phyloP scores from a whole-genome alignment of 2,113 vertebrate species.

The Phyllostomus discolor region DNA sequence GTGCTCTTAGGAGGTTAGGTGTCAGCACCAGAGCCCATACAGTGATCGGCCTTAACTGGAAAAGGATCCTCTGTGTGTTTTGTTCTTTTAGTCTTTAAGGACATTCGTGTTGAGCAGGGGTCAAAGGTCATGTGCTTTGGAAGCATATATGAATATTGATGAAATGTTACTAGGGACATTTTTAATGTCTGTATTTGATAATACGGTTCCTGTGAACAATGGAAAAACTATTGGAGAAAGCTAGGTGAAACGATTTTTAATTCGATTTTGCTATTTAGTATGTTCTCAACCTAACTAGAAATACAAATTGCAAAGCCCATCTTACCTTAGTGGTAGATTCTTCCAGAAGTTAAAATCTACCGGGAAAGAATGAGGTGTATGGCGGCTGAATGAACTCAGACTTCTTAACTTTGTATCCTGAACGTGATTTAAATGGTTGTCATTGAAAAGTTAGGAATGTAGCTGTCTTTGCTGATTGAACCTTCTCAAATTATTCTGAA shows the following conservation, averaged over 20 bases:
- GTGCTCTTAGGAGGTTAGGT: constrained; percentile 22
- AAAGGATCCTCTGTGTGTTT: neutral
- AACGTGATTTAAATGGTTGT: constrained; percentile 44
- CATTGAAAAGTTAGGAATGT: constrained; percentile 10
- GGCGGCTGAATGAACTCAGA: constrained; percentile 23
- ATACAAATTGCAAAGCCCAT: neutral
- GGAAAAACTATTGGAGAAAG: neutral
- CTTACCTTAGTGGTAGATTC: neutral
- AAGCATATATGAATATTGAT: neutral
- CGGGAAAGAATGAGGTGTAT: neutral
- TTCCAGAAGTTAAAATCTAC: neutral
- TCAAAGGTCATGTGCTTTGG: neutral
- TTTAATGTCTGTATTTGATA: neutral
- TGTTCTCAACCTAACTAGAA: neutral
- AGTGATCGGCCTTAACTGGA: constrained; percentile 42
- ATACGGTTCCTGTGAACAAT: neutral
- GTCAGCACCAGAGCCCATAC: neutral
- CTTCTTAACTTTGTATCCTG: neutral
- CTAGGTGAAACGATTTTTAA: neutral
- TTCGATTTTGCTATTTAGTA: neutral
- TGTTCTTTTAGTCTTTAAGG: neutral
- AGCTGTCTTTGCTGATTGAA: neutral
- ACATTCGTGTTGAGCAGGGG: neutral
- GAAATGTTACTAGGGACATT: neutral
- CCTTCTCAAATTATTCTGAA: constrained; percentile 21